A percentile compares a stretch with the other conserved stretches of the same genome.
phyloP scores from a whole-genome alignment of 2,113 vertebrate species.

The Psilopsiagon aymara region DNA sequence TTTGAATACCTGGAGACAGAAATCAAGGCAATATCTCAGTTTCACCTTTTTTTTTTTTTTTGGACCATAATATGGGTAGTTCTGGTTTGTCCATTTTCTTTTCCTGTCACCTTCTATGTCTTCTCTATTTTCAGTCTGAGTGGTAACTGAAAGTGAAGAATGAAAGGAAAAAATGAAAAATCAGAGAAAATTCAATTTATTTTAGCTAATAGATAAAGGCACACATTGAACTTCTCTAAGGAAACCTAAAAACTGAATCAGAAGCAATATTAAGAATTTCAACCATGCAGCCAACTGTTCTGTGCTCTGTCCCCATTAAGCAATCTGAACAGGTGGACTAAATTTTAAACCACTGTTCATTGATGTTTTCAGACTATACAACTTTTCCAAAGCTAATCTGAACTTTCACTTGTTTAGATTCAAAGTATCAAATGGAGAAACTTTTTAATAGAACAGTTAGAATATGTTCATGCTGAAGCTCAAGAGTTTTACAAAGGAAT shows the following conservation, averaged over 20 bases:
- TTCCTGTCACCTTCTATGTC: neutral
- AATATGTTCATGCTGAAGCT: neutral
- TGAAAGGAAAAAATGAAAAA: neutral
- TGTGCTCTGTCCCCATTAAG: neutral
- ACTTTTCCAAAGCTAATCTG: neutral
- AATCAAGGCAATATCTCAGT: neutral
- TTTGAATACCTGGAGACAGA: accelerated
- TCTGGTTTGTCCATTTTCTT: neutral
- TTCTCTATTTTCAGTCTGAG: neutral
- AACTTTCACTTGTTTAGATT: neutral
- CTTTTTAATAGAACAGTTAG: neutral
- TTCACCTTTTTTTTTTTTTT: too few species aligned
- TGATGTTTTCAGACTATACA: neutral
- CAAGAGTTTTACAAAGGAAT: neutral
- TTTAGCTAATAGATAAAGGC: neutral
- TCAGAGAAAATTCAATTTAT: neutral
- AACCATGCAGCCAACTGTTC: neutral
- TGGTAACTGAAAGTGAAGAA: neutral
- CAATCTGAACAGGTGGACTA: neutral
- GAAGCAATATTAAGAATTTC: neutral
- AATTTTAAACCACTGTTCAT: neutral
- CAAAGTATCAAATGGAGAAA: neutral
- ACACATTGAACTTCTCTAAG: neutral
- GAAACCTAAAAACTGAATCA: neutral
- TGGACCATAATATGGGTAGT: neutral